Conservation (phyloP, 2,113 vertebrate species). For the Cynoglossus semilaevis region DNA sequence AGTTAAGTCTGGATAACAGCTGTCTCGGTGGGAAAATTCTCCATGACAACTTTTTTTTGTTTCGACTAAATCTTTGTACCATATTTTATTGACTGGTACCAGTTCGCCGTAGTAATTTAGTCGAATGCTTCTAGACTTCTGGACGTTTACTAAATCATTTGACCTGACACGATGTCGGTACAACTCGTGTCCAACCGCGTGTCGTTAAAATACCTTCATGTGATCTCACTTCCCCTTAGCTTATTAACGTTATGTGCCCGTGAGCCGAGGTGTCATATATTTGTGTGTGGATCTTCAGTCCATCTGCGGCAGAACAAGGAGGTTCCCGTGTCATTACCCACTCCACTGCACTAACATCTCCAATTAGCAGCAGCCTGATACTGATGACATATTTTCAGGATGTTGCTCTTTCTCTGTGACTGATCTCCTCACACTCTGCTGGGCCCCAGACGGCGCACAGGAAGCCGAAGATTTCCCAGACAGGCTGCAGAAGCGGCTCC, state of each 20-base stretch:
- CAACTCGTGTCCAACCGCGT: too few relatives aligned
- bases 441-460: conserved; percentile 40
- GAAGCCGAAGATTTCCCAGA: conserved; percentile 23
- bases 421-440: conserved; percentile 66
- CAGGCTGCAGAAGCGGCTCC: conserved; percentile 11
- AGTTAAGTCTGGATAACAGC: too few relatives aligned
- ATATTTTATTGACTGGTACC: too few relatives aligned
- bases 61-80: too few relatives aligned
- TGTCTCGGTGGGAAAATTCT: too few relatives aligned
- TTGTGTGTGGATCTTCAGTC: conserved; percentile 33
- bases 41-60: too few relatives aligned
- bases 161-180: too few relatives aligned
- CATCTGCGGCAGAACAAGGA: conserved; percentile 68
- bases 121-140: background rate
- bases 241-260: conserved; percentile 15
- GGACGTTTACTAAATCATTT: too few relatives aligned
- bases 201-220: too few relatives aligned
- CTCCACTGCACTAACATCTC: conserved; percentile 74
- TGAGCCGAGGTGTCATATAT: background rate
- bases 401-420: conserved; percentile 68
- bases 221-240: background rate
- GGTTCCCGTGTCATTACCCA: conserved; percentile 73
- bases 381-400: conserved; percentile 72
- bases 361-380: conserved; percentile 73
- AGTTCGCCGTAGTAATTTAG: too few relatives aligned